Evolutionary conservation across 2,113 vertebrate species (phyloP), one percentile per base, ranked within the genome.

Genomic region (Charina bottae): DNA sequence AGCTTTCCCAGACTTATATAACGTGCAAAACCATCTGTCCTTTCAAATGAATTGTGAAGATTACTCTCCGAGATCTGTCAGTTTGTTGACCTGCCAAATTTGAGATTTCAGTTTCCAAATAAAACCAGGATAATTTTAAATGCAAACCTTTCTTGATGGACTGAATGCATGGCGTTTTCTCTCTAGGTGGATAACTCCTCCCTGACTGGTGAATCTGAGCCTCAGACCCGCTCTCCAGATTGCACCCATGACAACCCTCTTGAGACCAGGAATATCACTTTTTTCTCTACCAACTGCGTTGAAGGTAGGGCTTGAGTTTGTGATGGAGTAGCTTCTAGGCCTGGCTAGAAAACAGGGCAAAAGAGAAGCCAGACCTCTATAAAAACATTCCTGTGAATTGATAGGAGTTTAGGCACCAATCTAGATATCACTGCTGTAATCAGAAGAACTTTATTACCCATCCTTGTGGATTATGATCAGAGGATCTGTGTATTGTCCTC

Each of bases 221-320:
- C 91, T 3, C 91, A 92, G 87, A 92, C 91, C 6, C 91, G 91
- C 37, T 92, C 91, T 6, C 91, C 91, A 12, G 91, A 92, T 42
- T 92, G 91, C 24, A 92, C 91, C 21, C 91, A 92, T 0, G 91
- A 92, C 58, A 92, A 92, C 17, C 91, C 91, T 26, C 78, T 92
- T 1, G 91, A 92, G 56, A 92, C 91, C 21, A 85, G 91, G 49
- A 92, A 92, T 53, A 92, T 92, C 56, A 92, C 91, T 2, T 92
- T 92, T 33, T 92, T 92, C 78, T 92, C 91, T 28, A 92, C 91
- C 72, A 92, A 92, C n/a, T 92, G 91, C 13, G 91, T 92, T 1
- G 91, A 92, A 89, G 91, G 91, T 92, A 89, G 8, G 5, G 49
- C 24, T 62, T 72, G 17, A 56, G 7, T 6, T 24, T 2, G 72